A percentile compares a stretch with the other conserved stretches of the same genome.
Evolutionary conservation across 2,113 vertebrate species (phyloP).

Genomic region (Grantiella picta): DNA sequence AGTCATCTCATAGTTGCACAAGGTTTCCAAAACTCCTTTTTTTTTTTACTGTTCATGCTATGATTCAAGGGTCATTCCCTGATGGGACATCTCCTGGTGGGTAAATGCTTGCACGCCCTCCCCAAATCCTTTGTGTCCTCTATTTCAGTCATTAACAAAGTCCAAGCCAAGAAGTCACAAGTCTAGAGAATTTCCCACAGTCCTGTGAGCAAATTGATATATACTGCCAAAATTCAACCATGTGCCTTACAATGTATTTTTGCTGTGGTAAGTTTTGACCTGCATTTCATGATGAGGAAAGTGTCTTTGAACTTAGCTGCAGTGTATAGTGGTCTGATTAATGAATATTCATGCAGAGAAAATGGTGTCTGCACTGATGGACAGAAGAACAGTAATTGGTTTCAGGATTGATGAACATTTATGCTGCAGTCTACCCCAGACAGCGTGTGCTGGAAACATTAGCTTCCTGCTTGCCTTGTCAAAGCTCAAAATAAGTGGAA

Average conservation of each 20-base stretch:
- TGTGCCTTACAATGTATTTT: not conserved
- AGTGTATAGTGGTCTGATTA: not conserved
- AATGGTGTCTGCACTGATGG: not conserved
- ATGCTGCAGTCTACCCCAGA: not conserved
- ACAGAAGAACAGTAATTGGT: not conserved
- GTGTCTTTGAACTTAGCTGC: not conserved
- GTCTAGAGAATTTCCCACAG: not conserved
- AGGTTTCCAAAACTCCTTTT: not conserved
- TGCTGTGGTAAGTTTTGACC: not conserved
- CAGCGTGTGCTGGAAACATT: not conserved
- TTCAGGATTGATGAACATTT: not conserved
- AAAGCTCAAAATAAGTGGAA: constrained; percentile 27
- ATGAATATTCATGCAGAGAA: not conserved
- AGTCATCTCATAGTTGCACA: not conserved
- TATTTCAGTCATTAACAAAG: not conserved
- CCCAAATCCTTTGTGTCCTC: not conserved
- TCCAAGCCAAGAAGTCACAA: not conserved
- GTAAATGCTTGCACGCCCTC: not conserved
- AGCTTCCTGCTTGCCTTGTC: constrained; percentile 39
- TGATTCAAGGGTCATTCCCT: not conserved
- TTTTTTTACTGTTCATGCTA: not conserved
- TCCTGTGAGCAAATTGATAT: not conserved
- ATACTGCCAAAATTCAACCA: not conserved
- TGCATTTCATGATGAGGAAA: not conserved
- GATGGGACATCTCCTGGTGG: not conserved